Conservation (phyloP, 2,797 vertebrate species). For the Tamandua tetradactyla region DNA sequence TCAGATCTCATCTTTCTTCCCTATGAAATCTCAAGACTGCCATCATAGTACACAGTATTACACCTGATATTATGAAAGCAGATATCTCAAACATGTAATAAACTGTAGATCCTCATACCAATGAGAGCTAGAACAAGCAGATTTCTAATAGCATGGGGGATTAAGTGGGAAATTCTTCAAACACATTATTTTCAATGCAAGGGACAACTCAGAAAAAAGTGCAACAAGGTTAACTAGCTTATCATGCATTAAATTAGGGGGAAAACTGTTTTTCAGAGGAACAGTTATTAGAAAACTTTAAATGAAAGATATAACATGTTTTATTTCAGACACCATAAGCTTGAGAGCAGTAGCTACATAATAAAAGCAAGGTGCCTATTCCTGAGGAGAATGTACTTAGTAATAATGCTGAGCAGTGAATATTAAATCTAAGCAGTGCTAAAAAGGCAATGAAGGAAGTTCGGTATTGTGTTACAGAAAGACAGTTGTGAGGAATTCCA, state of each 20-base stretch:
- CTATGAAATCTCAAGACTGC: conserved; percentile 58
- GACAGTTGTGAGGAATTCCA: conserved; percentile 77
- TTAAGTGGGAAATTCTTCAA: conserved; percentile 37
- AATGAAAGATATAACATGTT: conserved; percentile 38
- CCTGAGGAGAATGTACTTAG: conserved; percentile 80
- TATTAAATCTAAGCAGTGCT: conserved; percentile 73
- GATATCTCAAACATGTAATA: conserved; percentile 41
- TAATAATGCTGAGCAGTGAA: conserved; percentile 66
- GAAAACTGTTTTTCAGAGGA: conserved; percentile 31
- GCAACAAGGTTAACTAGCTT: conserved; percentile 72
- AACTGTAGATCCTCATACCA: conserved; percentile 54
- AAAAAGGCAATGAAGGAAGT: conserved; percentile 76
- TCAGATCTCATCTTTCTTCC: conserved; percentile 62
- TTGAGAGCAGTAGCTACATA: conserved; percentile 60
- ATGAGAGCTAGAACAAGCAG: conserved; percentile 58
- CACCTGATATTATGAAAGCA: conserved; percentile 45
- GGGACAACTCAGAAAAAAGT: conserved; percentile 67
- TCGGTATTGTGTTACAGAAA: conserved; percentile 74
- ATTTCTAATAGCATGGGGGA: conserved; percentile 60
- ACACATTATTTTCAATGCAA: conserved; percentile 46
- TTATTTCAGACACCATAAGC: conserved; percentile 72
- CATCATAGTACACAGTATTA: conserved; percentile 60
- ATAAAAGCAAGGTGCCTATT: conserved; percentile 82
- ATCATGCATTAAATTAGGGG: conserved; percentile 78
- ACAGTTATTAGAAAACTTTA: conserved; percentile 62